A percentile compares a stretch with the other conserved stretches of the same genome.
Evolutionary conservation across 2,888 invertebrate genomes (phyloP).

Genomic region (Petrophora chlorosata): DNA sequence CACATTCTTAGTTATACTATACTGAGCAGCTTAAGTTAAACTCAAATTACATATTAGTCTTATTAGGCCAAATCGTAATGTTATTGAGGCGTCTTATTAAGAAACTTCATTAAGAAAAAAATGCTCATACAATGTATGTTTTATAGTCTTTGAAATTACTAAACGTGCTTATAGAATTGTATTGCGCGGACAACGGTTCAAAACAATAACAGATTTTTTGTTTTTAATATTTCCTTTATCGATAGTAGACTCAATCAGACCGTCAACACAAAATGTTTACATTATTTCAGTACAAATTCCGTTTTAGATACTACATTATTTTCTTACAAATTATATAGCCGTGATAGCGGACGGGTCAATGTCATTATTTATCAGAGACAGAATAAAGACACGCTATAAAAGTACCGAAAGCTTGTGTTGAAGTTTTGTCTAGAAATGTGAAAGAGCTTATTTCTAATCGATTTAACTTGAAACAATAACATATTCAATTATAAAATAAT

Average conservation of each 20-base stretch:
- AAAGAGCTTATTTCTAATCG: no score
- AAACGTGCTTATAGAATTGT: neutral
- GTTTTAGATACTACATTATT: constrained; percentile 8
- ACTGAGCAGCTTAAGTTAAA: no score
- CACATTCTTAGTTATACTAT: no score
- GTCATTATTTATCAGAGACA: constrained; percentile 23
- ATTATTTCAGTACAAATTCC: constrained; percentile 7
- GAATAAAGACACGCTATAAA: constrained; percentile 30
- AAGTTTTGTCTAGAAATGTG: no score
- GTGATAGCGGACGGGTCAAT: constrained; percentile 11
- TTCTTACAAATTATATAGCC: neutral
- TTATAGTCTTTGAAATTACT: neutral
- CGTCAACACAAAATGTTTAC: constrained; percentile 9
- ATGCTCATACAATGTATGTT: constrained; percentile 16
- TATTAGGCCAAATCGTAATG: no score
- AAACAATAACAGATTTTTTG: constrained; percentile 6
- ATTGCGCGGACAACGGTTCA: neutral
- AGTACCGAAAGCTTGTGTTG: constrained; percentile 15
- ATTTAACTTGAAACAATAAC: no score
- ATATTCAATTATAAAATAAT: no score
- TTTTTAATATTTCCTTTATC: constrained; percentile 10
- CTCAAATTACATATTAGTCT: no score
- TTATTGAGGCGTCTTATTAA: no score
- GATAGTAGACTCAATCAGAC: constrained; percentile 1
- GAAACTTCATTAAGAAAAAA: no score